Base-by-base conservation (phyloP, 2,113 vertebrate species). In the Tetrao urogallus region DNA sequence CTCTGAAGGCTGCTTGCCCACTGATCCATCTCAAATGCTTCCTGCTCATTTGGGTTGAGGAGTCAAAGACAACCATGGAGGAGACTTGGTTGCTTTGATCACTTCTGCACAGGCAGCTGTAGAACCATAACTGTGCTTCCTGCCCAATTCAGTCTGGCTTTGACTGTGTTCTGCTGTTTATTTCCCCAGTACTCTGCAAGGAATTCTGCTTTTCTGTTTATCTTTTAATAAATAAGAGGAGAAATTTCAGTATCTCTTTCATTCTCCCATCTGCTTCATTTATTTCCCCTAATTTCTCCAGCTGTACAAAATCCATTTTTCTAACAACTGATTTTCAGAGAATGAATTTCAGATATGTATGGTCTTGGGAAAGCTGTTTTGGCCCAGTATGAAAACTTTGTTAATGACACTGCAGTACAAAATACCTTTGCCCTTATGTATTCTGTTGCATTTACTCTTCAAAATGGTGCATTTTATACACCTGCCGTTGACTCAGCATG, bases 221-320 rank as follows among this genome's bases (percentile, higher is more conserved):
- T 83, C 8, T 45, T 82, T 86, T 71, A 50, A 70, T 88, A 80
- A 77, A 32, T 42, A 90, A 11, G 20, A 71, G 34, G 28, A 88
- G 27, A 60, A 34, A 88, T 94, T 90, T 71, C 27, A 40, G 32
- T 34, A 28, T 28, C 13, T 84, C 18, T 71, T 85, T 28, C 34
- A n/a, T 56, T 86, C 67, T 89, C 32, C 86, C 64, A 64, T 1
- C 28, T 63, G 60, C 50, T 82, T 85, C 3, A 64, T 60, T 82
- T 93, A 56, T 83, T 85, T 83, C 64, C 74, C 15, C 56, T 83
- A 65, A 80, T 92, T 89, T 81, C 60, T 76, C 50, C 36, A 50
- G 25, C 11, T 83, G 3, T 36, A 71, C 60, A 56, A 92, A 89
- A 82, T 60, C 50, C 9, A 27, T 86, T 91, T 93, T 80, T 67